Evolutionary conservation across 2,113 vertebrate species (phyloP), one percentile per base, ranked within the genome.

Genomic region (Neodontobutis hainanensis): DNA sequence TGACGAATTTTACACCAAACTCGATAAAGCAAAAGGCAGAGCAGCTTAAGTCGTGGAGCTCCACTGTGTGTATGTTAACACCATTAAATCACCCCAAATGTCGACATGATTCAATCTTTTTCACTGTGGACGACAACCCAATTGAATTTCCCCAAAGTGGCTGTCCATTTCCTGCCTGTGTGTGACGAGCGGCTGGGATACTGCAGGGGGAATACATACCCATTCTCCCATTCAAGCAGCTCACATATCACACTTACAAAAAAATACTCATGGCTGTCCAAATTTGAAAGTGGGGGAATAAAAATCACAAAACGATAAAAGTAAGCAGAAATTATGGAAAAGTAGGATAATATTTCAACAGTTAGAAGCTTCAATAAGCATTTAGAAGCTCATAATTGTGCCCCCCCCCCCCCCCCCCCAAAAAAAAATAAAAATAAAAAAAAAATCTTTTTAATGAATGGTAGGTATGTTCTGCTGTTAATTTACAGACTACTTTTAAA

Each of bases 101-200:
- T 84, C 87, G 71, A 68, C 85, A 86, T 89, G 88, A 90, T 90
- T 92, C 90, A 92, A 88, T 91, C 90, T 89, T 86, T 87, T 82
- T 81, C 83, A 90, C 87, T 85, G 85, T 73, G 86, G 86, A 85
- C 74, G 78, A 89, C 78, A 67, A 87, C 86, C 70, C 85, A 90
- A 92, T 91, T 92, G 88, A 88, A 90, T 91, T 91, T 89, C 84
- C 85, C 84, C 86, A 92, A 93, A 92, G 91, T 91, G 90, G 83
- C 83, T 88, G 87, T 92, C 89, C 88, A 90, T 92, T 91, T 92
- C 88, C 88, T 91, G 85, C 84, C 88, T 87, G 73, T 65, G 77
- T 86, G 87, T 90, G 90, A 90, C 84, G 83, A 85, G 85, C 88
- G 88, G 88, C 86, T 74, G 74, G 73, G 50, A 60, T 82, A 83